phyloP scores from a whole-genome alignment of 2,113 vertebrate genomes.

The Danio rerio region DNA sequence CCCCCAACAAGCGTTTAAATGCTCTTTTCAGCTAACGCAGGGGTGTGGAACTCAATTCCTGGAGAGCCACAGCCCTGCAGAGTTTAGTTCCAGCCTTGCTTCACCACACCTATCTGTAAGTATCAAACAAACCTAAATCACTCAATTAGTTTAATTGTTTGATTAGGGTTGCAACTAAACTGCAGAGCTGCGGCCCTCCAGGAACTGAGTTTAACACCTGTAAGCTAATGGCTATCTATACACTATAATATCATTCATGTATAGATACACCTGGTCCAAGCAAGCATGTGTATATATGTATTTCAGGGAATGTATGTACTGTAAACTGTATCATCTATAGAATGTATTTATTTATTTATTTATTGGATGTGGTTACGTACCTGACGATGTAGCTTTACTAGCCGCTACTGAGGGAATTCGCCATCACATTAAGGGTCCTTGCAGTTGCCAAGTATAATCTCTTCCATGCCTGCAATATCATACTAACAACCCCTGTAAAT shows the following conservation, averaged over 20 bases:
- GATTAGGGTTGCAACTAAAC: too few species aligned
- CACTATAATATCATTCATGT: conserved; percentile 10
- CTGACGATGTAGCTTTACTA: conserved; percentile 66
- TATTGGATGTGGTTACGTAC: conserved; percentile 69
- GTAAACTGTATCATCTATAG: conserved; percentile 77
- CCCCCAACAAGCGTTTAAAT: too few species aligned
- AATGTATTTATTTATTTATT: conserved; percentile 82
- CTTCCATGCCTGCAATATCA: conserved; percentile 57
- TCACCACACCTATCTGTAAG: too few species aligned
- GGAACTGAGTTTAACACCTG: too few species aligned
- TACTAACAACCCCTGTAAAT: conserved; percentile 62
- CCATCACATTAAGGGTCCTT: conserved; percentile 51
- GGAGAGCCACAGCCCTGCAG: too few species aligned
- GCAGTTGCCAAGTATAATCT: conserved; percentile 73
- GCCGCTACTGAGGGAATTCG: conserved; percentile 35
- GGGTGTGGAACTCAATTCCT: too few species aligned
- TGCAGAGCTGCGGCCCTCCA: too few species aligned
- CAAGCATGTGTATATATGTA: conserved; percentile 79
- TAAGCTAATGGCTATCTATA: not conserved
- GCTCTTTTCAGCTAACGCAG: too few species aligned
- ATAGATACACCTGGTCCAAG: conserved; percentile 53
- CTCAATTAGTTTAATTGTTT: too few species aligned
- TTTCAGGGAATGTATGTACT: conserved; percentile 80
- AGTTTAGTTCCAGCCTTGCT: too few species aligned
- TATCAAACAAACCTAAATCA: too few species aligned